A percentile compares a stretch with the other conserved stretches of the same genome.
Conservation (phyloP, 2,113 vertebrate genomes). For the Oryzias celebensis region DNA sequence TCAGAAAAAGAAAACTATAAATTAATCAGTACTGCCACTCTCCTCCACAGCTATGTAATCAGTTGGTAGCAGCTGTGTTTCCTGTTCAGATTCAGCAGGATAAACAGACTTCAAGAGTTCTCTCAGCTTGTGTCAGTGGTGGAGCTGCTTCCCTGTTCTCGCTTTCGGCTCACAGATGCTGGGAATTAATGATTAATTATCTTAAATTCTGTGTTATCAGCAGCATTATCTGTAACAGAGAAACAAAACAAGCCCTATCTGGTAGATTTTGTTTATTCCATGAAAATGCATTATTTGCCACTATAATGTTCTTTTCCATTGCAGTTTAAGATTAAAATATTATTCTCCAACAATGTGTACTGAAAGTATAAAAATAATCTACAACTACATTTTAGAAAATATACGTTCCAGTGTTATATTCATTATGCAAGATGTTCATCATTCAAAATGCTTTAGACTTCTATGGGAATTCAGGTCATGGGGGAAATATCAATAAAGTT, state of each 20-base stretch:
- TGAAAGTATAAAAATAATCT: too few species aligned
- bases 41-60: constrained; percentile 27
- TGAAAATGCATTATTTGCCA: neutral
- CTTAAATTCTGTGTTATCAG: constrained; percentile 35
- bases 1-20: constrained; percentile 14
- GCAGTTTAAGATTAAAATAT: neutral
- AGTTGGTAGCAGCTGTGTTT: constrained; percentile 19
- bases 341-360: too few species aligned
- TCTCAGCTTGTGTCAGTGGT: constrained; percentile 16
- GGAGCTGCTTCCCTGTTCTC: constrained; percentile 22
- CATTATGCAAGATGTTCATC: too few species aligned
- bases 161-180: constrained; percentile 37
- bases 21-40: constrained; percentile 28
- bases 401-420: too few species aligned
- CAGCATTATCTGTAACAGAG: constrained; percentile 11
- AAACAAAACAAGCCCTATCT: constrained; percentile 11
- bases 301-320: neutral
- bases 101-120: constrained; percentile 39
- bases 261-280: constrained; percentile 13
- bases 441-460: too few species aligned
- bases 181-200: constrained; percentile 59
- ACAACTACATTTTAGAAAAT: too few species aligned
- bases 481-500: too few species aligned
- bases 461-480: too few species aligned
- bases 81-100: constrained; percentile 32